Evolutionary conservation across 2,888 invertebrate genomes (phyloP).

Genomic region (Xylota sylvarum): DNA sequence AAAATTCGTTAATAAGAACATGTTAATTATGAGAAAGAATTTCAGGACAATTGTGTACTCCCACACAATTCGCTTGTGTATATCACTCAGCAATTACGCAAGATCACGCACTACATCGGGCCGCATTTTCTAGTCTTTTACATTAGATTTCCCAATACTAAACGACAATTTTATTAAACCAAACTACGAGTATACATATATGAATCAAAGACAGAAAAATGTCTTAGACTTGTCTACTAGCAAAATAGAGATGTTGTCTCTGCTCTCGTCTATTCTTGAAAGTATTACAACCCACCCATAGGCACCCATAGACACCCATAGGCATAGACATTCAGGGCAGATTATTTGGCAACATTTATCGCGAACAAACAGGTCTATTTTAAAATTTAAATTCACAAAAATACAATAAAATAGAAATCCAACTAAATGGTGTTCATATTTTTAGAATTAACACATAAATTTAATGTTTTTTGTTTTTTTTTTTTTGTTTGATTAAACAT

Average conservation of each 20-base stretch:
- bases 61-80: constrained; percentile 4
- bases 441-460: constrained; percentile 2
- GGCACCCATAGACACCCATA: constrained; percentile 15
- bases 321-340: constrained; percentile 53
- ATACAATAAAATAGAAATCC: constrained; percentile 21
- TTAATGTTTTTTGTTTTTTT: not conserved
- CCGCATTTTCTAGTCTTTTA: not conserved
- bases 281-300: constrained; percentile 26
- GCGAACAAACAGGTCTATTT: constrained; percentile 13
- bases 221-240: constrained; percentile 30
- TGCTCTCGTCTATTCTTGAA: constrained; percentile 4
- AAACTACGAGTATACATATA: too few species aligned
- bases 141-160: not conserved
- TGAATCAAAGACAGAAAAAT: not conserved
- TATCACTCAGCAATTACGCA: constrained; percentile 37
- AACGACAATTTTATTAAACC: not conserved
- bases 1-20: constrained; percentile 1
- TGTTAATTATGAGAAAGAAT: not conserved
- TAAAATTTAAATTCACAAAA: constrained; percentile 29
- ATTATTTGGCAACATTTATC: constrained; percentile 57
- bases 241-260: constrained; percentile 4
- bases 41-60: constrained; percentile 19
- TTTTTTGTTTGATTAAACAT: not conserved
- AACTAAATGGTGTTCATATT: constrained; percentile 6
- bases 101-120: constrained; percentile 12